Evolutionary conservation across 2,113 vertebrate species (phyloP).

Genomic region (Channa maculata): DNA sequence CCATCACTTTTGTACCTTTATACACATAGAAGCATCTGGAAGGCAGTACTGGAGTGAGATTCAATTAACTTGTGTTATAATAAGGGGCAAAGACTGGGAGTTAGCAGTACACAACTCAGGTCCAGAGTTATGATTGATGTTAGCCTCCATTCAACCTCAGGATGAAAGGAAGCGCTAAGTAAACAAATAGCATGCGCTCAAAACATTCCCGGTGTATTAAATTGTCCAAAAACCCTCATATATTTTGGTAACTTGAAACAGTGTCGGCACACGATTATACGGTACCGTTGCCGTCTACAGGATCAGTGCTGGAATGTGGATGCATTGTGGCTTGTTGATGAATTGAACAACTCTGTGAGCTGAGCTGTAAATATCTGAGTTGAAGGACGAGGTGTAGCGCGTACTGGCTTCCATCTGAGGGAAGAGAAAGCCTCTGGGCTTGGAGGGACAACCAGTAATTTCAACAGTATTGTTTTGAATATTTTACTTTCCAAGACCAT

Average conservation of each 20-base stretch:
- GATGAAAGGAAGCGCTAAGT: conserved; percentile 75
- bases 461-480: conserved; percentile 51
- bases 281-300: conserved; percentile 21
- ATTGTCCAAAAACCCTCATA: conserved; percentile 33
- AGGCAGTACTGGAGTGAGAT: conserved; percentile 73
- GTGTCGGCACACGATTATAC: conserved; percentile 54
- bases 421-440: conserved; percentile 60
- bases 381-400: conserved; percentile 79
- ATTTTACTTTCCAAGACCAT: conserved; percentile 18
- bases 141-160: conserved; percentile 79
- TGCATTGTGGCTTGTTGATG: conserved; percentile 72
- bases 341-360: conserved; percentile 76
- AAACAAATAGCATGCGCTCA: conserved; percentile 78
- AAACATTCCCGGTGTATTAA: conserved; percentile 62
- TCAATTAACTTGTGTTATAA: conserved; percentile 86
- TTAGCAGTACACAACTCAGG: conserved; percentile 76
- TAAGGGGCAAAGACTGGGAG: conserved; percentile 79
- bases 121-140: conserved; percentile 76
- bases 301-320: conserved; percentile 65
- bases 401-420: conserved; percentile 62
- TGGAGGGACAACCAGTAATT: conserved; percentile 57
- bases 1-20: conserved; percentile 79
- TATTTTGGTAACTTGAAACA: conserved; percentile 60
- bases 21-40: conserved; percentile 77
- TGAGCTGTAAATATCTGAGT: conserved; percentile 76